Evolutionary conservation across 2,113 vertebrate genomes (phyloP).

Genomic region (Ahaetulla prasina): DNA sequence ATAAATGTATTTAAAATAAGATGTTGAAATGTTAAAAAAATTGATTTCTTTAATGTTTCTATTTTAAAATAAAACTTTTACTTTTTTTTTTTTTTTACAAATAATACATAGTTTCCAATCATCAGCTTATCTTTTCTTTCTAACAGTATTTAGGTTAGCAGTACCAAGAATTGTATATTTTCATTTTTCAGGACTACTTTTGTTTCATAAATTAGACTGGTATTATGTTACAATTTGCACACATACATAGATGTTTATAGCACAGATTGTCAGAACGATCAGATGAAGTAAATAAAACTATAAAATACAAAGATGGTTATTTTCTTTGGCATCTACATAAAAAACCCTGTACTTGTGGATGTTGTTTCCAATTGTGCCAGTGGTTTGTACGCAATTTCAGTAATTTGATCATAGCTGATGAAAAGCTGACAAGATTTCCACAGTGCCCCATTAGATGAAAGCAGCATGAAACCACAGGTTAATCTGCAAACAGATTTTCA

Average conservation of each 20-base stretch:
- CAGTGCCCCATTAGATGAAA: slow-evolving; percentile 85
- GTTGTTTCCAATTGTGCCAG: slow-evolving; percentile 78
- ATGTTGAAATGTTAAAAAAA: slow-evolving; percentile 4
- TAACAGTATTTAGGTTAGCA: not conserved
- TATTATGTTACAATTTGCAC: slow-evolving; percentile 19
- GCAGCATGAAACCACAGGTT: slow-evolving; percentile 81
- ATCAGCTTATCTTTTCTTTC: not conserved
- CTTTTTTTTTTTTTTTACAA: not conserved
- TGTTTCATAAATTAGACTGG: slow-evolving; percentile 30
- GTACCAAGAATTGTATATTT: not conserved
- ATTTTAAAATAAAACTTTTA: slow-evolving; percentile 43
- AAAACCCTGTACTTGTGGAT: slow-evolving; percentile 64
- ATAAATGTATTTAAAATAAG: not conserved
- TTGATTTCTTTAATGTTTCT: slow-evolving; percentile 19
- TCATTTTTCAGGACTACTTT: slow-evolving; percentile 21
- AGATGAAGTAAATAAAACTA: slow-evolving; percentile 57
- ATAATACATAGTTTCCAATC: slow-evolving; percentile 14
- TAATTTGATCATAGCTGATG: slow-evolving; percentile 85
- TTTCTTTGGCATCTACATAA: slow-evolving; percentile 71
- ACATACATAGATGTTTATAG: slow-evolving; percentile 16
- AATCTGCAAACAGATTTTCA: slow-evolving; percentile 98
- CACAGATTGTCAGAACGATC: slow-evolving; percentile 47
- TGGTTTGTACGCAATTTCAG: slow-evolving; percentile 75
- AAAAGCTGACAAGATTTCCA: slow-evolving; percentile 82
- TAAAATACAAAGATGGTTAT: slow-evolving; percentile 67